Percentiles rank a stretch among this genome's conserved stretches.
These are phyloP conservation scores for Archegozetes longisetosus DNA, from an alignment of 1,140 invertebrate species.

Conservation along the genomic window DNA sequence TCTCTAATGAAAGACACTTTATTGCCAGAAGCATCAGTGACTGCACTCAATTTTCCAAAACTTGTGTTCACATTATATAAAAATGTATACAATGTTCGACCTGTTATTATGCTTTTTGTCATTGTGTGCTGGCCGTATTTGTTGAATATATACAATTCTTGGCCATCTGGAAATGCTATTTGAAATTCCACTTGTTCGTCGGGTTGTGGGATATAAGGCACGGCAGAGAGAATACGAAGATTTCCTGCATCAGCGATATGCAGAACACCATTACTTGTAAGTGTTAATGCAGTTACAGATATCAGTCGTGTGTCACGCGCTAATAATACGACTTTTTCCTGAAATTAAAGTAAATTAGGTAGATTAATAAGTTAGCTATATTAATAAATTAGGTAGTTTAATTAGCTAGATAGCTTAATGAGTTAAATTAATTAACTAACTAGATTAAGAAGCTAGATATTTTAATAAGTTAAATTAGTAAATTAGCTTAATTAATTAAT, in stretches of 20 bases:
- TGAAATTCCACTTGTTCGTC: constrained; percentile 72
- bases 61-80: constrained; percentile 91
- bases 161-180: constrained; percentile 68
- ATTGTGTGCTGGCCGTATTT: constrained; percentile 79
- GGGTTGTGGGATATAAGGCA: constrained; percentile 71
- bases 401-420: too few species aligned
- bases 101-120: constrained; percentile 79
- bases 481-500: too few species aligned
- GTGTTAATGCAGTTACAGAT: constrained; percentile 76
- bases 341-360: background rate
- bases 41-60: constrained; percentile 78
- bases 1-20: constrained; percentile 79
- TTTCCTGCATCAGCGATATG: constrained; percentile 89
- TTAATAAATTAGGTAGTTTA: too few species aligned
- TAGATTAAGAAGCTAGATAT: background rate
- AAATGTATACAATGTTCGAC: constrained; percentile 81
- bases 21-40: constrained; percentile 79
- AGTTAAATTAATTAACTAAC: background rate
- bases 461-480: background rate
- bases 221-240: constrained; percentile 62
- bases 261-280: constrained; percentile 81
- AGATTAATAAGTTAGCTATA: too few species aligned
- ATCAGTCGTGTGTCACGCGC: constrained; percentile 52
- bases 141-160: constrained; percentile 82
- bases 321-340: constrained; percentile 11